Evolutionary conservation across 2,113 vertebrate species (phyloP).

Genomic region (Nesoenas mayeri): DNA sequence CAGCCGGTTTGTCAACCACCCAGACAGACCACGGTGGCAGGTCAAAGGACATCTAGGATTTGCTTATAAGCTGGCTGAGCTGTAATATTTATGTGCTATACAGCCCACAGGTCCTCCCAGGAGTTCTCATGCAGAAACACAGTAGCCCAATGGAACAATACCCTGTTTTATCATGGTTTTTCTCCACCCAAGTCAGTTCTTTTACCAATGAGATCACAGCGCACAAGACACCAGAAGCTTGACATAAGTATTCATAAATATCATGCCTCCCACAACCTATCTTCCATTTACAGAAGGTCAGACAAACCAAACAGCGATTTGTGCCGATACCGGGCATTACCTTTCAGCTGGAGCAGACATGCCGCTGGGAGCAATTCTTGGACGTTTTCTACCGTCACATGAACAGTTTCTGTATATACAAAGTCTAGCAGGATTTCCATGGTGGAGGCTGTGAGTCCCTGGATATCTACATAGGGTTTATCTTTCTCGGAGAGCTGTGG

Average conservation of each 20-base stretch:
- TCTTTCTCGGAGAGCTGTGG: conserved; percentile 94
- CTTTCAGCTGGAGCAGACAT: conserved; percentile 96
- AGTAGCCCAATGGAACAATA: neutral
- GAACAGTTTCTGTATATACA: conserved; percentile 97
- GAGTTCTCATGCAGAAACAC: neutral
- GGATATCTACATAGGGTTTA: conserved; percentile 97
- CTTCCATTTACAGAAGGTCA: neutral
- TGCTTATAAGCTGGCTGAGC: neutral
- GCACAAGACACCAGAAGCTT: neutral
- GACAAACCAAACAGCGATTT: neutral
- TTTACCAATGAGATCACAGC: neutral
- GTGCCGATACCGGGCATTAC: conserved; percentile 65
- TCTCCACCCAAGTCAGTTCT: neutral
- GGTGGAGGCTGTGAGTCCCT: conserved; percentile 94
- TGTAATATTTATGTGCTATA: neutral
- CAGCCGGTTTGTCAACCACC: neutral
- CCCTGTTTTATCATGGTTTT: neutral
- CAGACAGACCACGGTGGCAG: neutral
- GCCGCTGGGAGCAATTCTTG: conserved; percentile 96
- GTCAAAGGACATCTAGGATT: neutral
- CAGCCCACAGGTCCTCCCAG: neutral
- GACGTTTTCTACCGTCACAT: conserved; percentile 97
- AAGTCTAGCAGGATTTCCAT: conserved; percentile 99
- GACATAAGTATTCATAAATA: neutral
- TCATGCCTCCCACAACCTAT: neutral